phyloP scores from a whole-genome alignment of 1,140 invertebrate species.

The Drosophila rufa region DNA sequence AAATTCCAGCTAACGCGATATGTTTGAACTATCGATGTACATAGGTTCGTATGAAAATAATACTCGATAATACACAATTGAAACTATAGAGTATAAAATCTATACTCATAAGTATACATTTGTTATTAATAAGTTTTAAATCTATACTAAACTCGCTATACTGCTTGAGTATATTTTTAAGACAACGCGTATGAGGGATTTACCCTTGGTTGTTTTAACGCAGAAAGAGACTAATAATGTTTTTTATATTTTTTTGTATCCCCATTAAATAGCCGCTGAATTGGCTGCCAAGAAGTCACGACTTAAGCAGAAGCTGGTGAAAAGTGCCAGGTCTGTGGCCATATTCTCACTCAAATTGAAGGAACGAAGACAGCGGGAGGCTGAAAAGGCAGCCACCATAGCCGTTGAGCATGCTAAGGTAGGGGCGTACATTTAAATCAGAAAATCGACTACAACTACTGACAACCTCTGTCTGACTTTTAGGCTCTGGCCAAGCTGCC shows the following conservation, averaged over 20 bases:
- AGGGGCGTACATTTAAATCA: background rate
- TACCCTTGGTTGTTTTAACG: no score
- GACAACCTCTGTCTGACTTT: background rate
- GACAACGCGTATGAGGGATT: no score
- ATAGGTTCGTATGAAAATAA: no score
- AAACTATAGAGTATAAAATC: no score
- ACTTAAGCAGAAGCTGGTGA: slow-evolving; percentile 88
- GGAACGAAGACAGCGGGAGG: slow-evolving; percentile 90
- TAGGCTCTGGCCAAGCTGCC: slow-evolving; percentile 79
- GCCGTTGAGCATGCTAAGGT: slow-evolving; percentile 85
- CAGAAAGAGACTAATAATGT: no score
- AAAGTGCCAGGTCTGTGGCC: slow-evolving; percentile 92
- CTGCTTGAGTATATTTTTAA: no score
- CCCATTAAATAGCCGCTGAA: slow-evolving; percentile 84
- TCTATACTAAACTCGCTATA: no score
- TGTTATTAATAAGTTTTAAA: no score
- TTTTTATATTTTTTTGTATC: background rate
- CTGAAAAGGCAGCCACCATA: slow-evolving; percentile 87
- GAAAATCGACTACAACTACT: background rate
- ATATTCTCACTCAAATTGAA: slow-evolving; percentile 93
- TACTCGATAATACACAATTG: no score
- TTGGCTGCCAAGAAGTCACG: slow-evolving; percentile 89
- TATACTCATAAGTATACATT: no score
- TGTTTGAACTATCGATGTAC: no score
- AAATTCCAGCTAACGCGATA: no score